phyloP scores from a whole-genome alignment of 2,888 invertebrate species.

The Leptura quadrifasciata region DNA sequence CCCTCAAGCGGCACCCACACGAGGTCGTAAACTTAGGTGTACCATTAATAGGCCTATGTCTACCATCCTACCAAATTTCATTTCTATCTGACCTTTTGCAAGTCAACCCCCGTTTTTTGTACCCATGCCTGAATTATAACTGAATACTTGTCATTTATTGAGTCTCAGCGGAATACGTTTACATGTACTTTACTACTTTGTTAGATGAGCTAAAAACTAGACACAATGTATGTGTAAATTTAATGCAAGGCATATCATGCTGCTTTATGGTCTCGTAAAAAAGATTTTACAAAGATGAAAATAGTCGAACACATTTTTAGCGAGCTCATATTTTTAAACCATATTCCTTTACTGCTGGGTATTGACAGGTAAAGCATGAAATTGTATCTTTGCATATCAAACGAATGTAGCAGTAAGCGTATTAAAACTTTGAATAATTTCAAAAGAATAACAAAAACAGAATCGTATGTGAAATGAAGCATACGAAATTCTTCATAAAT shows the following conservation, averaged over 20 bases:
- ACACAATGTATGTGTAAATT: too few relatives aligned
- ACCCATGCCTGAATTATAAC: too few relatives aligned
- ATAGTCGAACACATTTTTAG: not conserved
- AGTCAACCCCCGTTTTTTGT: too few relatives aligned
- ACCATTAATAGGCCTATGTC: too few relatives aligned
- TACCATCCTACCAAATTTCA: too few relatives aligned
- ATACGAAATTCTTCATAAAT: slow-evolving; percentile 67
- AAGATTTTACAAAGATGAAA: not conserved
- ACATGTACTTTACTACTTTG: too few relatives aligned
- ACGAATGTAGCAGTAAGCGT: slow-evolving; percentile 62
- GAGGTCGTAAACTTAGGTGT: too few relatives aligned
- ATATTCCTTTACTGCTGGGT: slow-evolving; percentile 9
- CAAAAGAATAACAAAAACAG: slow-evolving; percentile 61
- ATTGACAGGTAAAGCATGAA: slow-evolving; percentile 58
- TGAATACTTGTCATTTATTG: too few relatives aligned
- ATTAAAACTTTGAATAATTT: slow-evolving; percentile 66
- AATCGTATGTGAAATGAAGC: slow-evolving; percentile 65
- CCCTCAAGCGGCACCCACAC: too few relatives aligned
- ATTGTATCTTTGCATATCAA: slow-evolving; percentile 64
- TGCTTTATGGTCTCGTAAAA: not conserved
- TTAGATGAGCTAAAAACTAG: too few relatives aligned
- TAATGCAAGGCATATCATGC: not conserved
- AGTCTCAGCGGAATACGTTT: too few relatives aligned
- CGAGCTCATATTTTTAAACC: slow-evolving; percentile 9
- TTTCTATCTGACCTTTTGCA: too few relatives aligned